Percentiles rank a stretch among this genome's conserved stretches.
These are phyloP conservation scores for Drosophila eugracilis DNA, from an alignment of 1,140 invertebrate genomes.

Conservation along the genomic window DNA sequence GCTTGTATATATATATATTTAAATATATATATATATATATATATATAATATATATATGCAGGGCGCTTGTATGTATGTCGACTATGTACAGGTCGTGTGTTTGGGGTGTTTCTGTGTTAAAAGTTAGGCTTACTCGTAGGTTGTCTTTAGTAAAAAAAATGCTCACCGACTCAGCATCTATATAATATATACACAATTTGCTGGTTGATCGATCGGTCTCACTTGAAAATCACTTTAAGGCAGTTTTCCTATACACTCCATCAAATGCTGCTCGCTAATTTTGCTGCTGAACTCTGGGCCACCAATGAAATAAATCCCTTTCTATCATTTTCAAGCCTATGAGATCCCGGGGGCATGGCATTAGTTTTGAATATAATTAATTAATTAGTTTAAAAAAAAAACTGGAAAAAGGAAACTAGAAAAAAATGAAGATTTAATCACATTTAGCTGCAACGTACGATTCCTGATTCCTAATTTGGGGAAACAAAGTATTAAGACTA, in stretches of 20 bases:
- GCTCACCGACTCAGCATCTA: constrained; percentile 17
- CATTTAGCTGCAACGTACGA: constrained; percentile 15
- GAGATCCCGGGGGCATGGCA: constrained; percentile 24
- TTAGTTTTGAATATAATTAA: neutral
- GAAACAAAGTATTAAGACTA: neutral
- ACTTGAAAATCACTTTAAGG: constrained; percentile 79
- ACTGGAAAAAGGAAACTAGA: neutral
- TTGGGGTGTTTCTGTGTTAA: constrained; percentile 43
- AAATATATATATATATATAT: constrained; percentile 27
- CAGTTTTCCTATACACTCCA: constrained; percentile 69
- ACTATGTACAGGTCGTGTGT: constrained; percentile 61
- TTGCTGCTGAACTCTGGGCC: constrained; percentile 21
- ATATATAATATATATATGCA: constrained; percentile 42
- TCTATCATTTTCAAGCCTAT: constrained; percentile 25
- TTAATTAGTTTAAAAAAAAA: neutral
- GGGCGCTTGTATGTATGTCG: constrained; percentile 24
- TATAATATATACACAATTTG: constrained; percentile 59
- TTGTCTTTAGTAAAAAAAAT: constrained; percentile 73
- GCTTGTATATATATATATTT: constrained; percentile 30
- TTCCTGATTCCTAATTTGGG: constrained; percentile 22
- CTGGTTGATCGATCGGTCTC: constrained; percentile 62
- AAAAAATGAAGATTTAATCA: neutral
- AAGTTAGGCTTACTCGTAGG: constrained; percentile 69
- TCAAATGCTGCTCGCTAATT: constrained; percentile 28
- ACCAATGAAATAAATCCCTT: constrained; percentile 33